Evolutionary conservation across 1,140 invertebrate genomes (phyloP).

Genomic region (Eciton burchellii): DNA sequence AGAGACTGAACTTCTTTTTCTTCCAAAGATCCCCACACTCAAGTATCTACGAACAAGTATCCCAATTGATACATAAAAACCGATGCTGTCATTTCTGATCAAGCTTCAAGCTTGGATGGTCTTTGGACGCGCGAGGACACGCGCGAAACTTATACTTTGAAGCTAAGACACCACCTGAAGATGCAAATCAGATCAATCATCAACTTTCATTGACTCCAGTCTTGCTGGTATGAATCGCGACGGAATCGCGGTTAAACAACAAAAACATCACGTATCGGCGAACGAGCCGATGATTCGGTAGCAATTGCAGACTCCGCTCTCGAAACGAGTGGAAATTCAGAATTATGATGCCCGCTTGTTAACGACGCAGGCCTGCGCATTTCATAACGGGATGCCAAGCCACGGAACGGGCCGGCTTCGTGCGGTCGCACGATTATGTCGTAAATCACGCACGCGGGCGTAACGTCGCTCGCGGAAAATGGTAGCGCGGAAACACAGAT

Average conservation of each 20-base stretch:
- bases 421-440: constrained; percentile 37
- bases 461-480: constrained; percentile 46
- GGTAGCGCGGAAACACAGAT: constrained; percentile 34
- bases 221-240: constrained; percentile 1
- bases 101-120: too few species aligned
- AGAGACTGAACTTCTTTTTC: constrained; percentile 10
- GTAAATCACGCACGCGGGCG: constrained; percentile 54
- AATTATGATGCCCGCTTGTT: constrained; percentile 25
- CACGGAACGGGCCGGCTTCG: constrained; percentile 36
- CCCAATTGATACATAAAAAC: background rate
- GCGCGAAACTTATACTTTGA: too few species aligned
- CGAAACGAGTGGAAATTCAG: constrained; percentile 32
- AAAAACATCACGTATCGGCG: constrained; percentile 23
- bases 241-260: background rate
- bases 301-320: constrained; percentile 23
- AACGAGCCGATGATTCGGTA: background rate
- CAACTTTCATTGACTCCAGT: too few species aligned
- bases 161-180: too few species aligned
- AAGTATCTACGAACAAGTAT: background rate
- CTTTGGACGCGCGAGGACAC: too few species aligned
- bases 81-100: too few species aligned
- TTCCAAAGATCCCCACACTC: background rate
- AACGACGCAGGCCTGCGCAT: constrained; percentile 24
- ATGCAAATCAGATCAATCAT: too few species aligned
- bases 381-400: constrained; percentile 50